Conservation (phyloP, 92 coral and sea anemone species). For the Actinostola sp. region DNA sequence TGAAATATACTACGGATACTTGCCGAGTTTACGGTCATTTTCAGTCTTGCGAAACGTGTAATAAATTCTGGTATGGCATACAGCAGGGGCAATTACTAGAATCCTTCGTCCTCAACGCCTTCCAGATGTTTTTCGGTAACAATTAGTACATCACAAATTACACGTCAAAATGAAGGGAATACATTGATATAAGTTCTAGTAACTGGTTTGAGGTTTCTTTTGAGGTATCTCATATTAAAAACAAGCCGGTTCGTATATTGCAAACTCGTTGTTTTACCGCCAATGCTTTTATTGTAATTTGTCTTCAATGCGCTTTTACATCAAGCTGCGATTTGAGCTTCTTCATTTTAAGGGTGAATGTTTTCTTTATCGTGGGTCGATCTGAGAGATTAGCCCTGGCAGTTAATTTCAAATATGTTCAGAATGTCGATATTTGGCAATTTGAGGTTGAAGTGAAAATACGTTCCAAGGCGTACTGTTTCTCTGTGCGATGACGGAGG, state of each 20-base stretch:
- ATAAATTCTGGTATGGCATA: background rate
- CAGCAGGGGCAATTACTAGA: background rate
- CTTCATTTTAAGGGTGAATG: background rate
- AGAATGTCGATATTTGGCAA: slow-evolving; percentile 5
- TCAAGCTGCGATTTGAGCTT: background rate
- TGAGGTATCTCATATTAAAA: no score
- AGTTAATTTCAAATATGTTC: background rate
- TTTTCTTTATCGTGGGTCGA: slow-evolving; percentile 9
- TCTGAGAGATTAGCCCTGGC: slow-evolving; percentile 14
- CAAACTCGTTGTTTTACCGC: background rate
- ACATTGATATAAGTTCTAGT: background rate
- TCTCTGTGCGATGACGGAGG: no score
- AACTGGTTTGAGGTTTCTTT: background rate
- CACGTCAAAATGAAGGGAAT: background rate
- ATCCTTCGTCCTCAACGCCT: background rate
- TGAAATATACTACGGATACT: slow-evolving; percentile 29
- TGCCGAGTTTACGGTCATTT: background rate
- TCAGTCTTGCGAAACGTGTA: slow-evolving; percentile 22
- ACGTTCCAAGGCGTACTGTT: background rate
- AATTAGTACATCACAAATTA: slow-evolving; percentile 2
- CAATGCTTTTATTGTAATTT: background rate
- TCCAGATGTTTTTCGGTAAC: background rate
- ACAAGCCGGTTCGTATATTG: background rate
- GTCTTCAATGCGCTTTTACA: slow-evolving; percentile 3
- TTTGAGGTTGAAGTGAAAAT: slow-evolving; percentile 19